These are phyloP conservation scores for Platycnemis pennipes DNA, from an alignment of 2,888 invertebrate species.

Conservation along the genomic window DNA sequence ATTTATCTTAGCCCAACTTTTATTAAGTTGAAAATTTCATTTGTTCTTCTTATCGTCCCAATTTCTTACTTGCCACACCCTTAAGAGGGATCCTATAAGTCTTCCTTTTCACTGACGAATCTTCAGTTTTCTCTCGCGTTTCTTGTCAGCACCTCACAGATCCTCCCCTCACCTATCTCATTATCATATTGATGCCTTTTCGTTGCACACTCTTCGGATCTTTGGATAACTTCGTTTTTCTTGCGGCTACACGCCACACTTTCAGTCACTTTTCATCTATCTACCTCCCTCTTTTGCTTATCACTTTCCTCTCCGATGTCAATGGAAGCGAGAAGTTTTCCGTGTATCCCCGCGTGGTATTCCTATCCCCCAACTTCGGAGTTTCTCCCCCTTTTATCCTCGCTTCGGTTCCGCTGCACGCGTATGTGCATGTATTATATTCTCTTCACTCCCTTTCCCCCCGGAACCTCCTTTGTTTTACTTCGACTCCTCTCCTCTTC, in stretches of 20 bases:
- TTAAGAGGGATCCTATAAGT: too few species aligned
- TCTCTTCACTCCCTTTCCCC: too few species aligned
- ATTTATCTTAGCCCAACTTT: too few species aligned
- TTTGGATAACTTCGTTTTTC: not conserved
- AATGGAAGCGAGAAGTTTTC: not conserved
- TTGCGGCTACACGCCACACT: not conserved
- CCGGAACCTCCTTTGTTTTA: not conserved
- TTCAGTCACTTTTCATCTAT: not conserved
- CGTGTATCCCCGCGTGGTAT: not conserved
- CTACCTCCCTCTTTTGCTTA: not conserved
- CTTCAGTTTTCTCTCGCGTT: too few species aligned
- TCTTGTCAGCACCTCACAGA: not conserved
- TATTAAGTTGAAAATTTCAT: too few species aligned
- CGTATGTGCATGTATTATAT: not conserved
- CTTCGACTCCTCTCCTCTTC: not conserved
- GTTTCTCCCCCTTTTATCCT: not conserved
- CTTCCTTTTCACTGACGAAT: too few species aligned
- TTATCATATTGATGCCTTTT: conserved; percentile 8
- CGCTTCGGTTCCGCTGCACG: not conserved
- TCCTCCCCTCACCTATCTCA: not conserved
- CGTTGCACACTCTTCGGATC: not conserved
- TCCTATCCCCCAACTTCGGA: not conserved
- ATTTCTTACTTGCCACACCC: too few species aligned
- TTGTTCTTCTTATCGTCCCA: too few species aligned
- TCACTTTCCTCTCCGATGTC: not conserved